Percentiles rank a stretch among this genome's conserved stretches.
Conservation (phyloP, 2,113 vertebrate genomes). For the Psilopsiagon aurifrons region DNA sequence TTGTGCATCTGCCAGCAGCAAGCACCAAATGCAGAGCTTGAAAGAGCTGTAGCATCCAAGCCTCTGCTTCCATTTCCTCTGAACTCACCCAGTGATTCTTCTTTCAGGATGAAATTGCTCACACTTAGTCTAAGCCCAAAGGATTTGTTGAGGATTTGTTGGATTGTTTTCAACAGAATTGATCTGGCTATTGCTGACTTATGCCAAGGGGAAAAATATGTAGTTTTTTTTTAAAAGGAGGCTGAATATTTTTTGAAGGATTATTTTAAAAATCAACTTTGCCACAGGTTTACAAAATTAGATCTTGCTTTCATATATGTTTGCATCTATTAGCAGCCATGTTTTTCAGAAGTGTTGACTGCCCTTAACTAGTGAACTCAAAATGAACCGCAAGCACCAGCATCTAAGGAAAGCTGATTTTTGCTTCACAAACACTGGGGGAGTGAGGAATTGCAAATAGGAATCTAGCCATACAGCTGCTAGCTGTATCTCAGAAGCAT, state of each 20-base stretch:
- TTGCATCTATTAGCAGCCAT: neutral
- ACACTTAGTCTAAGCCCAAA: constrained; percentile 25
- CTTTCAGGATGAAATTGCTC: constrained; percentile 39
- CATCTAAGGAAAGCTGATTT: neutral
- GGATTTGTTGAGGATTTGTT: constrained; percentile 15
- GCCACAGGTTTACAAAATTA: neutral
- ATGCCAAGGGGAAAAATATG: neutral
- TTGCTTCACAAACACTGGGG: neutral
- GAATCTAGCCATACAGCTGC: neutral
- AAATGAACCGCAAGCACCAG: neutral
- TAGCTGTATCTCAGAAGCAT: neutral
- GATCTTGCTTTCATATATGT: neutral
- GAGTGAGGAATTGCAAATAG: neutral
- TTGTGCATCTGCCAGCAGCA: neutral
- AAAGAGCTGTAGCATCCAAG: constrained; percentile 8
- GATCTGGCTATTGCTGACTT: constrained; percentile 11
- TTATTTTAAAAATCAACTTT: neutral
- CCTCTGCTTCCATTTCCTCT: constrained; percentile 26
- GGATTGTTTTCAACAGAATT: neutral
- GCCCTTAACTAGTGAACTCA: neutral
- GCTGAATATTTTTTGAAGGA: neutral
- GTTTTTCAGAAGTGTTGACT: neutral
- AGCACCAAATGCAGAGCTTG: constrained; percentile 21
- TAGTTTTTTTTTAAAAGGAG: neutral
- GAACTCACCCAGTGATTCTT: constrained; percentile 34